Evolutionary conservation across 2,888 invertebrate genomes (phyloP), one percentile per base, ranked within the genome.

Genomic region (Drosophila meridionalis): DNA sequence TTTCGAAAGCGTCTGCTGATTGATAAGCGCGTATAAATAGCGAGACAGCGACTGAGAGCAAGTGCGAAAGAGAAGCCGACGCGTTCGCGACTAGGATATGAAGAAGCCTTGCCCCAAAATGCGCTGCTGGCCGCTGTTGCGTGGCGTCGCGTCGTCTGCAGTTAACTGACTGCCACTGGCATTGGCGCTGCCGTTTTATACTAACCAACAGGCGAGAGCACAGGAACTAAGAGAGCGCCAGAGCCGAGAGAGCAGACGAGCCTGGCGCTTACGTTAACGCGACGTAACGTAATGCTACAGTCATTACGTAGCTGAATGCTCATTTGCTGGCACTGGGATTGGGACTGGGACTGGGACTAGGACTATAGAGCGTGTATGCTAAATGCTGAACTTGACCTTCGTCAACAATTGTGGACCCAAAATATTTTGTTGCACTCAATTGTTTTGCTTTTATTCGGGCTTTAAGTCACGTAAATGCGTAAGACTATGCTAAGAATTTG

Each of bases 341-440:
- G 63, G 47, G 50, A 38, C 38, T 14, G 14, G 40, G 38, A 14
- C 50, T 34, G n/a, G 7, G 32, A 32, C 32, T 32, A 32, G 32
- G 32, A 38, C 20, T 20, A 20, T 20, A 20, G 20, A 20, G 26
- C 26, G 62, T 52, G 48, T 59, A 75, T 69, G 75, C 69, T 63
- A 75, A 79, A 61, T 48, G 60, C 67, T 76, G 75, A 87, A 90
- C 87, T 87, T 87, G 87, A 87, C 87, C 87, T 87, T 90, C 79
- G 75, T 72, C 84, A 90, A 89, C 78, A 83, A 69, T 76, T 70
- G 78, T 40, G 56, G 40, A 56, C 42, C 42, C 56, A 5, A n/a
- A 40, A 40, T 32, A 56, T 56, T 42, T 56, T 30, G 42, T 42
- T 56, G 56, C 56, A 56, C 56, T 42, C 56, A 40, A 43, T 30